A percentile compares a stretch with the other conserved stretches of the same genome.
Evolutionary conservation across 2,888 invertebrate species (phyloP).

Genomic region (Andricus curvator): DNA sequence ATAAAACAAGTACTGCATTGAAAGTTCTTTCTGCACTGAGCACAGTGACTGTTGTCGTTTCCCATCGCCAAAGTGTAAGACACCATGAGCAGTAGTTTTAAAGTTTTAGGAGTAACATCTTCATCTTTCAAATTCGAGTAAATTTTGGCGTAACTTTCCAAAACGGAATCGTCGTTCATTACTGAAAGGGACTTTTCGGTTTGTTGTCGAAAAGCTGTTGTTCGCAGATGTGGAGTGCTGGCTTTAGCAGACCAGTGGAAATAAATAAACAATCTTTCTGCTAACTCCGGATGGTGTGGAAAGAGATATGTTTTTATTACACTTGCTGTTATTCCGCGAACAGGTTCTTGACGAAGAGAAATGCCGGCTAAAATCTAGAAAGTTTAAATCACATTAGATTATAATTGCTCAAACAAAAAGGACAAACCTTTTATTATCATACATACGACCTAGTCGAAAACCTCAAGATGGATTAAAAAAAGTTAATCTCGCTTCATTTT

Average conservation of each 20-base stretch:
- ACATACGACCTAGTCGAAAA: too few relatives aligned
- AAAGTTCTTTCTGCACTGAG: conserved; percentile 86
- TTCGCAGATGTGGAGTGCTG: conserved; percentile 82
- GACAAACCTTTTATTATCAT: background rate
- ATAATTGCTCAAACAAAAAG: background rate
- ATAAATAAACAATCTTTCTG: conserved; percentile 83
- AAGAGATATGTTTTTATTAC: conserved; percentile 89
- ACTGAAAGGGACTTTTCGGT: conserved; percentile 83
- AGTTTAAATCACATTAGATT: background rate
- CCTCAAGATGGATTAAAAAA: too few relatives aligned
- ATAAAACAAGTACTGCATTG: conserved; percentile 86
- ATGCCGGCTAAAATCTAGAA: conserved; percentile 85
- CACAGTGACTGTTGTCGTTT: conserved; percentile 83
- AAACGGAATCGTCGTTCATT: conserved; percentile 80
- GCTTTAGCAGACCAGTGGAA: conserved; percentile 82
- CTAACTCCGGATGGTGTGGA: conserved; percentile 87
- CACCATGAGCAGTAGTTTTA: conserved; percentile 84
- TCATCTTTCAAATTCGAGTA: conserved; percentile 74
- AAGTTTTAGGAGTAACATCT: conserved; percentile 82
- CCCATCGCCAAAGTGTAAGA: conserved; percentile 91
- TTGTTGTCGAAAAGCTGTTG: conserved; percentile 85
- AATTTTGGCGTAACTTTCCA: conserved; percentile 86
- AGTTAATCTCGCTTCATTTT: too few relatives aligned
- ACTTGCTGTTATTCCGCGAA: conserved; percentile 85
- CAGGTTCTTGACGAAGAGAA: conserved; percentile 84